Base-by-base conservation (phyloP, 1,140 invertebrate species). In the Charaxes varanes region DNA sequence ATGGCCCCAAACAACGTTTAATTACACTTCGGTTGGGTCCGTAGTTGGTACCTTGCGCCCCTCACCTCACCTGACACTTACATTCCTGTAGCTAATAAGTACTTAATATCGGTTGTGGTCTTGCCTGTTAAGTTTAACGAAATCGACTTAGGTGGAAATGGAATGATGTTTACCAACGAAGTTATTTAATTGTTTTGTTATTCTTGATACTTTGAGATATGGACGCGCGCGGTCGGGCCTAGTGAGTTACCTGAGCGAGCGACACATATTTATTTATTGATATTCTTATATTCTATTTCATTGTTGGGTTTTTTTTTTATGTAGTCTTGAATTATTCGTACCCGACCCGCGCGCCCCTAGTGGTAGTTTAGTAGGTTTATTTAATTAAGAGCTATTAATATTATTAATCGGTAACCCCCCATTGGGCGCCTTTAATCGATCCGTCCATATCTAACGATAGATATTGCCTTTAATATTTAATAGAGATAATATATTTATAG, bases 21-120 rank as follows among this genome's bases (percentile, higher is more conserved):
- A n/a, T n/a, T n/a, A n/a, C n/a, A n/a, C n/a, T n/a, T n/a, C n/a
- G n/a, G 34, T 26, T 52, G 18, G 31, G 41, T 43, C 23, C 21
- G 17, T 43, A 38, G n/a, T n/a, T n/a, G n/a, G n/a, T 27, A 32
- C 16, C 6, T 40, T 38, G 27, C 50, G 28, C 41, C 46, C 21
- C 40, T 40, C 30, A 63, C 49, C 44, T 46, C 52, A 63, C 44
- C 53, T 64, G 60, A 73, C 55, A 67, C 70, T 66, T 62, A 76
- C 79, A 85, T 85, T 85, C 84, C 84, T 81, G 68, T 85, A 85
- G 79, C 52, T 65, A 54, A 50, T 84, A 85, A 84, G 80, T 85
- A 85, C 84, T 84, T 85, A 85, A 80, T 84, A 82, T 84, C 80
- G 84, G 84, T 85, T 85, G 84, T 85, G 84, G 82, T 85, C 84